Evolutionary conservation across 2,888 invertebrate genomes (phyloP), one percentile per base, ranked within the genome.

Genomic region (Dynastes hyllus): DNA sequence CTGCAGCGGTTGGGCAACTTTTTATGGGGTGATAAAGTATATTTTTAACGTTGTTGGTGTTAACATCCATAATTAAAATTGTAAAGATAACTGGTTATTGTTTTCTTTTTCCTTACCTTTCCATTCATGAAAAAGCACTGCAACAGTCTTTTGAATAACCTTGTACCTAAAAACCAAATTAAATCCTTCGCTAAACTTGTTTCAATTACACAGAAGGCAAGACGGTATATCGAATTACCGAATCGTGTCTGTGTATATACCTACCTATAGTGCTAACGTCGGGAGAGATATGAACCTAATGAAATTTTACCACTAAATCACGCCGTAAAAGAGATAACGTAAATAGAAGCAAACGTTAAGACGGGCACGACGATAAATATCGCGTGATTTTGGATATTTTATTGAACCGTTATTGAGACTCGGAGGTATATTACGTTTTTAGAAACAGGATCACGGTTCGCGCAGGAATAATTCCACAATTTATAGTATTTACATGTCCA

Each of bases 161-260:
- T 37, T 37, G 5, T 70, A 76, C 76, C 65, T 69, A 58, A 63
- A 63, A 61, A 76, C 76, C 32, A 50, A 76, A 67, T 73, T 79
- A 76, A 76, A 79, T 79, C 78, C 58, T 37, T 78, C 75, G 78
- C 78, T 53, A 40, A 78, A 69, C 55, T 77, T 77, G 67, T 77
- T 77, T 67, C 66, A 69, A 58, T 73, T 73, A 73, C 73, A 61
- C 73, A 73, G 58, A 58, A 73, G 73, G 73, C 58, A 73, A 73
- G 55, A 40, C 22, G 16, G 58, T 58, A 37, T 73, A 73, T 73
- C 73, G 73, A 73, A 73, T 73, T 73, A 73, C 73, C 45, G 13
- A 27, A 32, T 69, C 55, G 16, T 58, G 16, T 22, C 55, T 22
- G 16, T 2, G 16, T 58, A 16, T 16, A 55, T 51, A 11, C 51